Conservation (phyloP, 1,140 invertebrate genomes). For the Lucilia sericata region DNA sequence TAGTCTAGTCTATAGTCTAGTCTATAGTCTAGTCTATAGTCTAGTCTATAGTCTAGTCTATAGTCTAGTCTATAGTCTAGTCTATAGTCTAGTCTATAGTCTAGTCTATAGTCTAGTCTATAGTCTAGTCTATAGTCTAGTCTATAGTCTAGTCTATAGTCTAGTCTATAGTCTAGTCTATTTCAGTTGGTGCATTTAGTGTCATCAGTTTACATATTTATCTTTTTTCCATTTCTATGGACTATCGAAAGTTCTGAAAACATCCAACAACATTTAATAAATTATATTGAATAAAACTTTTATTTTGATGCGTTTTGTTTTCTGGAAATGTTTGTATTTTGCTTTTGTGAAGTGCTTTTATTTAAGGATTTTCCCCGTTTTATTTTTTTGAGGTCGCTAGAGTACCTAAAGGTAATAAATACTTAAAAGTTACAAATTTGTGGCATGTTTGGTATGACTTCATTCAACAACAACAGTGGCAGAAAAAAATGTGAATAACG, state of each 20-base stretch:
- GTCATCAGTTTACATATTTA: too few species aligned
- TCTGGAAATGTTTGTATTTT: not conserved
- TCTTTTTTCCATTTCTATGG: not conserved
- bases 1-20: too few species aligned
- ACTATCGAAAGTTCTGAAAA: not conserved
- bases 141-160: too few species aligned
- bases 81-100: too few species aligned
- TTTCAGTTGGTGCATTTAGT: too few species aligned
- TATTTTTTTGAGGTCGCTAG: conserved; percentile 16
- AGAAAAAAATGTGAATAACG: not conserved
- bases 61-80: too few species aligned
- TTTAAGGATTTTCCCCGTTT: not conserved
- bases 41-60: too few species aligned
- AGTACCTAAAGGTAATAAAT: conserved; percentile 17
- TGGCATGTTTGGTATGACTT: conserved; percentile 5
- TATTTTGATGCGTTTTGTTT: not conserved
- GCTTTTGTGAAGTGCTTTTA: not conserved
- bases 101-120: too few species aligned
- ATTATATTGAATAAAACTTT: conserved; percentile 3
- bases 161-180: too few species aligned
- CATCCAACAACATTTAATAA: not conserved
- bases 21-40: too few species aligned
- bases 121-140: too few species aligned
- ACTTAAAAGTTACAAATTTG: not conserved
- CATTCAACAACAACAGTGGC: not conserved